Conservation (phyloP, 2,888 invertebrate genomes). For the Trichopria drosophilae region DNA sequence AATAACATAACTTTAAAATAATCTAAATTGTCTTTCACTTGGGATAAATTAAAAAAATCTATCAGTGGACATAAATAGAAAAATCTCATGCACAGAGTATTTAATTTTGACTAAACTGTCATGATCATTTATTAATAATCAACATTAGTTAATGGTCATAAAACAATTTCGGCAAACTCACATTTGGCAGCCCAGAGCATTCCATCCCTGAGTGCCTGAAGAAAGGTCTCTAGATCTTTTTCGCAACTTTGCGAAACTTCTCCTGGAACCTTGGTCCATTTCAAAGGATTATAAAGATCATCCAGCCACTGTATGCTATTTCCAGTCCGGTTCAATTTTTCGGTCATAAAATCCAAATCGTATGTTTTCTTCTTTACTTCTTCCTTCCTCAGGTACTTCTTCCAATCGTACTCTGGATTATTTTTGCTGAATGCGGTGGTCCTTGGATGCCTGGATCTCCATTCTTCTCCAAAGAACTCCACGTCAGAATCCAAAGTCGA, state of each 20-base stretch:
- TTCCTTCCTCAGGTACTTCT: constrained; percentile 45
- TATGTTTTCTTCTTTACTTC: constrained; percentile 37
- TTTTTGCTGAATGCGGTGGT: constrained; percentile 49
- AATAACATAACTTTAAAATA: no score
- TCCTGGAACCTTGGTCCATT: constrained; percentile 63
- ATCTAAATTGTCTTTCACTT: no score
- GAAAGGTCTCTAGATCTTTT: constrained; percentile 63
- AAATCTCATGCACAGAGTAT: no score
- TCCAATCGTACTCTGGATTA: constrained; percentile 55
- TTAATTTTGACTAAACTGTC: no score
- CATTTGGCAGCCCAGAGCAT: constrained; percentile 78
- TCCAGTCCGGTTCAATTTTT: constrained; percentile 45
- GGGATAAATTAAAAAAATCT: no score
- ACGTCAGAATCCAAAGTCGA: no score
- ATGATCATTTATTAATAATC: no score
- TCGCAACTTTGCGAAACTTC: constrained; percentile 64
- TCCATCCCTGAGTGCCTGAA: constrained; percentile 65
- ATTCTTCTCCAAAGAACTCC: no score
- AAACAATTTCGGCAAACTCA: constrained; percentile 61
- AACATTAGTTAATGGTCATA: no score
- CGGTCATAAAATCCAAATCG: constrained; percentile 52
- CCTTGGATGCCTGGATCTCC: no score
- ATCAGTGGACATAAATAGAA: no score
- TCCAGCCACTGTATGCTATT: constrained; percentile 67
- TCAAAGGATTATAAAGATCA: constrained; percentile 68